A percentile compares a stretch with the other conserved stretches of the same genome.
Conservation (phyloP, 2,888 invertebrate species). For the Troides helena region DNA sequence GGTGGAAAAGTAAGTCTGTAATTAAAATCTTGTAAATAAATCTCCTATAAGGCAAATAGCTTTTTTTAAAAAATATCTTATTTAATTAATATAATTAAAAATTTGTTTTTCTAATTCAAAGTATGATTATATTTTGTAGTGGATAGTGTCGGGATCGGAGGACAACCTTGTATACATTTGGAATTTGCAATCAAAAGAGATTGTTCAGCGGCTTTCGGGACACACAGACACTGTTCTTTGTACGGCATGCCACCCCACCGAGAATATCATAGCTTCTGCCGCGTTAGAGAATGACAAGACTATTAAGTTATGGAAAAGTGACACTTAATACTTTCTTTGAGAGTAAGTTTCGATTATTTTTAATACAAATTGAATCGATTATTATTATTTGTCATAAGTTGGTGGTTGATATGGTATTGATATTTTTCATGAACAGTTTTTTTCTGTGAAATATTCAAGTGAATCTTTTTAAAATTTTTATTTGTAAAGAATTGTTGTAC, state of each 20-base stretch:
- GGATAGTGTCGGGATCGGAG: slow-evolving; percentile 99
- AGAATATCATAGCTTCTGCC: slow-evolving; percentile 99
- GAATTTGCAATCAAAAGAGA: slow-evolving; percentile 99
- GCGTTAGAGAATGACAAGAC: slow-evolving; percentile 99
- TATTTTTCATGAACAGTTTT: too few species aligned
- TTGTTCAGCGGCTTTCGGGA: slow-evolving; percentile 98
- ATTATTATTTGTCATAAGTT: too few species aligned
- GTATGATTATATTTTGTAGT: slow-evolving; percentile 78
- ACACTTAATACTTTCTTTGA: slow-evolving; percentile 82
- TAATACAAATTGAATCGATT: not conserved
- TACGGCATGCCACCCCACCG: slow-evolving; percentile 99
- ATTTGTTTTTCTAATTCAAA: not conserved
- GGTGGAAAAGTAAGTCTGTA: slow-evolving; percentile 92
- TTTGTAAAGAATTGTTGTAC: too few species aligned
- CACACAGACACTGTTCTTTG: slow-evolving; percentile 98
- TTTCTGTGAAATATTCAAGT: too few species aligned
- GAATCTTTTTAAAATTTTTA: too few species aligned
- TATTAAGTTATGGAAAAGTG: slow-evolving; percentile 99
- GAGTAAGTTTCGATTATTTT: slow-evolving; percentile 33
- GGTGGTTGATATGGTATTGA: too few species aligned
- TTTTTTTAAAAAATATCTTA: not conserved
- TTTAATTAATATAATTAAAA: not conserved
- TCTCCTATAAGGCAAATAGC: not conserved
- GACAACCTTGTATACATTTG: slow-evolving; percentile 99
- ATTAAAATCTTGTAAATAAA: not conserved